Evolutionary conservation across 2,888 invertebrate species (phyloP).

Genomic region (Polymixis lichenea): DNA sequence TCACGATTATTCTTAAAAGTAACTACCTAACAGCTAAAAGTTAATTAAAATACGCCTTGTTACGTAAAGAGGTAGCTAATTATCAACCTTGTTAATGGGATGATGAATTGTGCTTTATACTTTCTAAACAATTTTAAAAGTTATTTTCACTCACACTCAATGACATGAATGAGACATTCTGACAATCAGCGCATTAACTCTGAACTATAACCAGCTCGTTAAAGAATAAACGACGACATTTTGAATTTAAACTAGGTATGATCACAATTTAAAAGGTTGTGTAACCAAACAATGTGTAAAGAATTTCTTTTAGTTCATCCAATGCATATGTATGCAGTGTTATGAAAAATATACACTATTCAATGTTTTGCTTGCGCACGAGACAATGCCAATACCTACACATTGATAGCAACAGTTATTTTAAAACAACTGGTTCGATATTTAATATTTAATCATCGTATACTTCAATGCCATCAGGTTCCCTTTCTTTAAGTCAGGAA

Average conservation of each 20-base stretch:
- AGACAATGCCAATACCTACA: constrained; percentile 39
- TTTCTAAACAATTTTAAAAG: constrained; percentile 61
- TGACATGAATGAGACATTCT: constrained; percentile 49
- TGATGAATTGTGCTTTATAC: constrained; percentile 58
- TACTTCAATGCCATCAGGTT: constrained; percentile 56
- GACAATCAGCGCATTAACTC: constrained; percentile 45
- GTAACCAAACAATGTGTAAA: constrained; percentile 39
- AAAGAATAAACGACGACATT: not conserved
- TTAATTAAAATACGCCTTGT: constrained; percentile 58
- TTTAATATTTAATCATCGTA: constrained; percentile 47
- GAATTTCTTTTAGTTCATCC: constrained; percentile 29
- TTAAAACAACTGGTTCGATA: constrained; percentile 52
- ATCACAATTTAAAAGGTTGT: constrained; percentile 1
- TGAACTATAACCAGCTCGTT: constrained; percentile 30
- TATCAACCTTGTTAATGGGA: constrained; percentile 58
- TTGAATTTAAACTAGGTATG: constrained; percentile 16
- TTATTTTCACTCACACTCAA: constrained; percentile 59
- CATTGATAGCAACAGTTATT: constrained; percentile 34
- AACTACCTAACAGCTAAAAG: constrained; percentile 42
- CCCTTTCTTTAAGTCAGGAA: constrained; percentile 48
- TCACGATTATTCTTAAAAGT: constrained; percentile 56
- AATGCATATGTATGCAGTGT: constrained; percentile 29
- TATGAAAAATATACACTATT: constrained; percentile 46
- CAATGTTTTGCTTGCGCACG: constrained; percentile 44
- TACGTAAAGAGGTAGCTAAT: constrained; percentile 59